Base-by-base conservation (phyloP, 2,113 vertebrate genomes). In the Tretioscincus oriximinensis region DNA sequence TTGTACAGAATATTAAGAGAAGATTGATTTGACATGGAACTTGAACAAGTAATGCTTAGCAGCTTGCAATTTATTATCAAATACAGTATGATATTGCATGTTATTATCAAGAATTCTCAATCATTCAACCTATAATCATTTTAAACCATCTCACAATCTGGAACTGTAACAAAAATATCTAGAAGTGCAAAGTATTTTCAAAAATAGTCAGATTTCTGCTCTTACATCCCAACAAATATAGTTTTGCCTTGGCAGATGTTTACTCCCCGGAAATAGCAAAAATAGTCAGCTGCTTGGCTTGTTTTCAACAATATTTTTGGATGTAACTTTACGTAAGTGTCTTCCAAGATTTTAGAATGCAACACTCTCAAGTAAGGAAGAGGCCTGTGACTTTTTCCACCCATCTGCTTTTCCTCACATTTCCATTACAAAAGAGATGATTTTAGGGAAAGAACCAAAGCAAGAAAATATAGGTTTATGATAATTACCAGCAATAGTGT, bases 261-360 rank as follows among this genome's bases (percentile, higher is more conserved):
- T 35, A 7, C 60, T 63, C 77, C 66, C 45, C 28, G 58, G 73
- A 84, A 80, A 80, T 54, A 67, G 20, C 45, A 79, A 84, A 79
- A 73, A 73, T 78, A 84, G 77, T 61, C 66, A 54, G 26, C 16
- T 60, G 70, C 71, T 47, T 31, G 12, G 22, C 24, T 14, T 54
- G 14, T 65, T 1, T 76, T 35, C 51, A 75, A 24, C 1, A 69
- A 18, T 84, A 76, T 71, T 71, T 76, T 71, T 80, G 54, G 58
- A 45, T 65, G 47, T 80, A n/a, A 75, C 64, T 66, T 70, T 6
- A 47, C 70, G 22, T 22, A 75, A 76, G 6, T 79, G 75, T 74
- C 41, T 68, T 51, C 12, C 26, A 70, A 64, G 51, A 75, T 51
- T 49, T 47, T 49, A 74, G 66, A 24, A 51, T 60, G 26, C 29